Evolutionary conservation across 2,797 vertebrate species (phyloP).

Genomic region (Gobionotothen gibberifrons): DNA sequence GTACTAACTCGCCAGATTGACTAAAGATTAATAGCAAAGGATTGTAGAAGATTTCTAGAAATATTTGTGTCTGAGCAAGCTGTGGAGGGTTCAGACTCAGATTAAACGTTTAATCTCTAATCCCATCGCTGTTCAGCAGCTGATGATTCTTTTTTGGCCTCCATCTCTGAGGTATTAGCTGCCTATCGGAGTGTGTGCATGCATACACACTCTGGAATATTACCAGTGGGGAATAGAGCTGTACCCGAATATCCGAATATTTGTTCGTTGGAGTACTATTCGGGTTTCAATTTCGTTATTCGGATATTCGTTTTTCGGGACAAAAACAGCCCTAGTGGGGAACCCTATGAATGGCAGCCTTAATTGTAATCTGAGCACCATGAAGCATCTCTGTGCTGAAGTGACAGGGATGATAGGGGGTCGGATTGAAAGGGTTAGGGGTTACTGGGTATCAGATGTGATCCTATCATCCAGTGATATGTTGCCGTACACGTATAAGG

Average conservation of each 20-base stretch:
- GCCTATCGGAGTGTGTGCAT: not conserved
- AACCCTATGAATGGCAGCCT: not conserved
- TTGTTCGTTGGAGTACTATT: too few relatives aligned
- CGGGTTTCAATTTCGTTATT: too few relatives aligned
- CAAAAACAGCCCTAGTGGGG: not conserved
- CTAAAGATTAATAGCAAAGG: constrained; percentile 23
- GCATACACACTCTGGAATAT: constrained; percentile 1
- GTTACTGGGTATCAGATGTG: constrained; percentile 5
- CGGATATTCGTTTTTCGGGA: too few relatives aligned
- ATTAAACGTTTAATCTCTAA: constrained; percentile 53
- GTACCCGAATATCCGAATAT: too few relatives aligned
- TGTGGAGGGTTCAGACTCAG: constrained; percentile 20
- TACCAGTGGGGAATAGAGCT: not conserved
- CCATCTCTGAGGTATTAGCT: not conserved
- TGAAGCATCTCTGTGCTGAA: constrained; percentile 1
- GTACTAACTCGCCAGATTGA: constrained; percentile 1
- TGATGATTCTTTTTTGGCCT: constrained; percentile 26
- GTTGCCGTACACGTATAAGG: not conserved
- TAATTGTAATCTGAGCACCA: not conserved
- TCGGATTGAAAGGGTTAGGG: constrained; percentile 9
- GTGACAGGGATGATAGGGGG: not conserved
- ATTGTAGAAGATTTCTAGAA: constrained; percentile 10
- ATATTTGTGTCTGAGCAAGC: constrained; percentile 4
- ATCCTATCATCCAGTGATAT: not conserved
- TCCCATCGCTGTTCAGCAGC: constrained; percentile 21